A percentile compares a stretch with the other conserved stretches of the same genome.
phyloP scores from a whole-genome alignment of 2,797 vertebrate species.

The Emys orbicularis region DNA sequence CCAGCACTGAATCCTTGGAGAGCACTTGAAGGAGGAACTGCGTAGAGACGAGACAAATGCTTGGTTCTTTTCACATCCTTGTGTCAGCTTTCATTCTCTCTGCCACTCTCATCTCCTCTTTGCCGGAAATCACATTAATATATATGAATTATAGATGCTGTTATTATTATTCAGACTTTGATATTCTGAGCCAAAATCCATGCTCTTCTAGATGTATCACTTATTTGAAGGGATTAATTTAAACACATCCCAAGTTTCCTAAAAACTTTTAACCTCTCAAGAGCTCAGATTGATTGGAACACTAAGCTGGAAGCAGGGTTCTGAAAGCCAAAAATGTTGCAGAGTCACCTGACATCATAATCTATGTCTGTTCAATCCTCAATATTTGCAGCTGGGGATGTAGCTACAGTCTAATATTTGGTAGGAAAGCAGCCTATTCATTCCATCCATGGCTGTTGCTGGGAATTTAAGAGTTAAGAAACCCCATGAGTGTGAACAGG shows the following conservation, averaged over 20 bases:
- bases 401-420: background rate
- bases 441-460: background rate
- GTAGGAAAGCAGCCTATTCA: background rate
- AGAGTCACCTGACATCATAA: background rate
- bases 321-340: background rate
- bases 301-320: background rate
- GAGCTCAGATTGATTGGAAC: background rate
- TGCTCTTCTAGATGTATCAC: background rate
- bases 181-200: background rate
- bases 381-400: background rate
- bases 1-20: accelerated
- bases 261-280: background rate
- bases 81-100: background rate
- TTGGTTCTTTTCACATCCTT: background rate
- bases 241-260: background rate
- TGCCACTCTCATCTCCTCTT: background rate
- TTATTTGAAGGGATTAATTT: constrained; percentile 18
- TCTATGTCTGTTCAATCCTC: accelerated
- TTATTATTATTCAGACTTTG: constrained; percentile 5
- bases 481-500: background rate
- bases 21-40: background rate
- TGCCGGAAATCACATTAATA: background rate
- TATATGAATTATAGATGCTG: constrained; percentile 26
- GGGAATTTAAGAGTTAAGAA: background rate
- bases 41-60: background rate